phyloP scores from a whole-genome alignment of 2,113 vertebrate species.

The Onychostoma macrolepis region DNA sequence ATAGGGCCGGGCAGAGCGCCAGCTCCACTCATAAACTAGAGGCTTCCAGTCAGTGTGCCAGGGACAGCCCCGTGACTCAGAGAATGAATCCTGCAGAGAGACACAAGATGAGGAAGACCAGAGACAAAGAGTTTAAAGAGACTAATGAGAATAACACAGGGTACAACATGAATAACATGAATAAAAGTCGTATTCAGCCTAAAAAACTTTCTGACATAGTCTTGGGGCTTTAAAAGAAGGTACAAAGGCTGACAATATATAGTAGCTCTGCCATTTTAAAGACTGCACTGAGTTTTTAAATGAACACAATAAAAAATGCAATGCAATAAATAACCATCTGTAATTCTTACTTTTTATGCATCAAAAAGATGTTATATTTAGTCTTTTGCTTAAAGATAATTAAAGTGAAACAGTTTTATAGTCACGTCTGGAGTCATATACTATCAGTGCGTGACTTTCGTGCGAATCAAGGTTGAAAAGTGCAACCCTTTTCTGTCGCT shows the following conservation, averaged over 20 bases:
- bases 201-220: slow-evolving; percentile 1
- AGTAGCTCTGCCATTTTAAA: background rate
- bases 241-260: background rate
- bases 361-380: background rate
- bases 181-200: background rate
- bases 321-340: background rate
- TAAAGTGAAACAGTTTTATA: background rate
- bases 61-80: slow-evolving; percentile 81
- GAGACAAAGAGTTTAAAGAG: slow-evolving; percentile 35
- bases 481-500: background rate
- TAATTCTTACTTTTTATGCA: background rate
- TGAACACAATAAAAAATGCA: background rate
- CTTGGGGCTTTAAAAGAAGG: background rate
- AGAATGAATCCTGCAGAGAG: slow-evolving; percentile 66
- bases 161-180: background rate
- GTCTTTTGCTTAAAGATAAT: background rate
- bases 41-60: slow-evolving; percentile 70
- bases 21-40: slow-evolving; percentile 78
- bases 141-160: slow-evolving; percentile 22
- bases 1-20: slow-evolving; percentile 71
- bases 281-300: background rate
- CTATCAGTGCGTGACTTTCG: background rate
- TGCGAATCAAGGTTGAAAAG: background rate
- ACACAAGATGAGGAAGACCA: slow-evolving; percentile 43
- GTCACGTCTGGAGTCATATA: background rate